phyloP scores from a whole-genome alignment of 2,113 vertebrate genomes.

The Centropristis striata region DNA sequence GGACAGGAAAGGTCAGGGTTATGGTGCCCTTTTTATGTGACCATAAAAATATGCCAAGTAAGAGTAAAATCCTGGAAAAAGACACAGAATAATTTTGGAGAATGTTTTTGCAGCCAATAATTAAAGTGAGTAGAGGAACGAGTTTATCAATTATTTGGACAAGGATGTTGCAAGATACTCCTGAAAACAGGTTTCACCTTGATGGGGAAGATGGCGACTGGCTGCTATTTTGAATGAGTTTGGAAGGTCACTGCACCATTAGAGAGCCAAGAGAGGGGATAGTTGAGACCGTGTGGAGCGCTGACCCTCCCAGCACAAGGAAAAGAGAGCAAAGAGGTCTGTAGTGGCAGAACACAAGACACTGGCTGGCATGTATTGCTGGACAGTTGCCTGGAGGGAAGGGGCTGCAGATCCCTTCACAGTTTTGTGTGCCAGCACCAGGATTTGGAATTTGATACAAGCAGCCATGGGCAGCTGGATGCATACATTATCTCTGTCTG shows the following conservation, averaged over 20 bases:
- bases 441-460: conserved; percentile 70
- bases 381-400: conserved; percentile 64
- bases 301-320: conserved; percentile 19
- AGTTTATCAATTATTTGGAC: not conserved
- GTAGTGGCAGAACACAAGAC: conserved; percentile 57
- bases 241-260: conserved; percentile 45
- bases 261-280: conserved; percentile 19
- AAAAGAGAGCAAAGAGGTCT: conserved; percentile 46
- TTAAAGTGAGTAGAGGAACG: not conserved
- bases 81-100: not conserved
- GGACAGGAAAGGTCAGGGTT: not conserved
- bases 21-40: not conserved
- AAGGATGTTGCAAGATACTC: not conserved
- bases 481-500: conserved; percentile 51
- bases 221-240: conserved; percentile 18
- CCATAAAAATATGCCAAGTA: not conserved
- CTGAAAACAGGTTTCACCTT: conserved; percentile 27
- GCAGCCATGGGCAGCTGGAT: conserved; percentile 62
- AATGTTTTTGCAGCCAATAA: not conserved
- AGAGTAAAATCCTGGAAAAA: not conserved
- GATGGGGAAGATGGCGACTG: conserved; percentile 9
- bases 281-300: conserved; percentile 1
- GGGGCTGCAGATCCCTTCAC: conserved; percentile 51
- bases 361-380: conserved; percentile 60
- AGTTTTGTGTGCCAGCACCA: conserved; percentile 51